These are phyloP conservation scores for Buathra laborator DNA, from an alignment of 2,888 invertebrate species.

Conservation along the genomic window DNA sequence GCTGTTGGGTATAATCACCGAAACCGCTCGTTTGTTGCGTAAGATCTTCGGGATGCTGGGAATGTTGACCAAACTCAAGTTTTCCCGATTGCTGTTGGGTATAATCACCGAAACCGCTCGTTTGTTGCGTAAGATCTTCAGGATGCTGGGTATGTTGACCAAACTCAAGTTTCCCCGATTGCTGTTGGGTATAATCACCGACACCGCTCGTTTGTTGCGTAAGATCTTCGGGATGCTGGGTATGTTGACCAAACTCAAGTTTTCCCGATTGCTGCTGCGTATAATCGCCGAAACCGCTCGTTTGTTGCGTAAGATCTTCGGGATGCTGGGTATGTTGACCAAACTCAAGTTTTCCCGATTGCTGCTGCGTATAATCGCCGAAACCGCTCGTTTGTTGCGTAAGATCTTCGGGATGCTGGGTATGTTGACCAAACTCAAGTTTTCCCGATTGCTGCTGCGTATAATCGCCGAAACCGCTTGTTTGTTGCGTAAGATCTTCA, in stretches of 20 bases:
- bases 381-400: conserved; percentile 60
- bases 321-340: conserved; percentile 48
- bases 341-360: conserved; percentile 46
- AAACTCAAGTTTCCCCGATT: conserved; percentile 56
- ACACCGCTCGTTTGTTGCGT: conserved; percentile 48
- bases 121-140: conserved; percentile 64
- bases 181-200: conserved; percentile 64
- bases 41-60: conserved; percentile 59
- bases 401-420: conserved; percentile 55
- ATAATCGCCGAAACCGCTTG: neutral
- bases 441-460: conserved; percentile 5
- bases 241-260: conserved; percentile 68
- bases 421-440: neutral
- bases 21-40: conserved; percentile 48
- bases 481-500: neutral
- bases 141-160: conserved; percentile 31
- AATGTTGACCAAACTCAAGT: conserved; percentile 68
- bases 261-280: conserved; percentile 55
- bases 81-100: conserved; percentile 55
- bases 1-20: conserved; percentile 64
- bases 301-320: conserved; percentile 46
- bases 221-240: conserved; percentile 59
- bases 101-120: conserved; percentile 41
- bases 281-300: neutral
- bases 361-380: conserved; percentile 49